A percentile compares a stretch with the other conserved stretches of the same genome.
phyloP scores from a whole-genome alignment of 92 coral and sea anemone species.

The Paragorgia papillata region DNA sequence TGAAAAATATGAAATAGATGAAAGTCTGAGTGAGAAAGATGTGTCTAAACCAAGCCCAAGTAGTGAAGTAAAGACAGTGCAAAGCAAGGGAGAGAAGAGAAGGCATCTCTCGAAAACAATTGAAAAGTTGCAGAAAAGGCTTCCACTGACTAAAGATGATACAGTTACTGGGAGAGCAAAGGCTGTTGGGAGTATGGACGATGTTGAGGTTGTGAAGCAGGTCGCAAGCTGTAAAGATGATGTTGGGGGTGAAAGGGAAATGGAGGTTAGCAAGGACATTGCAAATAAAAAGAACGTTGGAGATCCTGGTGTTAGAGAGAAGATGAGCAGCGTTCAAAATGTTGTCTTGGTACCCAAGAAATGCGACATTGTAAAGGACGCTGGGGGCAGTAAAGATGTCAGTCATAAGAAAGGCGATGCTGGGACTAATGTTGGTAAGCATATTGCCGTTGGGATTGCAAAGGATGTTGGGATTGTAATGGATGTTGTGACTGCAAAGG shows the following conservation, averaged over 20 bases:
- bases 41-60: background rate
- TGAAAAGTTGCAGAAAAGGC: background rate
- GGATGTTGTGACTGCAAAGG: too few relatives aligned
- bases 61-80: background rate
- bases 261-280: background rate
- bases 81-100: background rate
- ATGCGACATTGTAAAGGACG: too few relatives aligned
- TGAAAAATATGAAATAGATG: too few relatives aligned
- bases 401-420: too few relatives aligned
- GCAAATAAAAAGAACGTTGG: background rate
- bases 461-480: too few relatives aligned
- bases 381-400: too few relatives aligned
- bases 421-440: too few relatives aligned
- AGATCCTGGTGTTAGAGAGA: too few relatives aligned
- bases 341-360: too few relatives aligned
- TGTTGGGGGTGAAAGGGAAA: too few relatives aligned
- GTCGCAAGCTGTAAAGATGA: background rate
- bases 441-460: background rate
- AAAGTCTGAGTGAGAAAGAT: background rate
- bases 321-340: too few relatives aligned
- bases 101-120: conserved; percentile 15
- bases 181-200: background rate
- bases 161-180: background rate
- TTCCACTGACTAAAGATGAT: background rate
- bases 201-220: background rate